A percentile compares a stretch with the other conserved stretches of the same genome.
These are phyloP conservation scores for Bettongia penicillata DNA, from an alignment of 2,113 vertebrate species.

Conservation along the genomic window DNA sequence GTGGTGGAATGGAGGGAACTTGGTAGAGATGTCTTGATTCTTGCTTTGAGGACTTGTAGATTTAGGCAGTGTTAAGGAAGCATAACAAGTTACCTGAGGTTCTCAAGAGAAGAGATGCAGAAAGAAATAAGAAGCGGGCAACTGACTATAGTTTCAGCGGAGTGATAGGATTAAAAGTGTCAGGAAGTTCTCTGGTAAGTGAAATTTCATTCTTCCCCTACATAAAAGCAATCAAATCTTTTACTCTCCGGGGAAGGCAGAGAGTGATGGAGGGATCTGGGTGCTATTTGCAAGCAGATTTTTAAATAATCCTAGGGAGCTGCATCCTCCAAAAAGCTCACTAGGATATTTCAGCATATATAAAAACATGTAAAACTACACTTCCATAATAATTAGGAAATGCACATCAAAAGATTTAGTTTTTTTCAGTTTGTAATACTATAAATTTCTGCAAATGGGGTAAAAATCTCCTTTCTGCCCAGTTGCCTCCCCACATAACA, in stretches of 20 bases:
- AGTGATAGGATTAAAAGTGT: not conserved
- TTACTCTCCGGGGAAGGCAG: not conserved
- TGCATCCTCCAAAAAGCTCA: not conserved
- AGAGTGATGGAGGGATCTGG: not conserved
- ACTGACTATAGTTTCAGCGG: conserved; percentile 77
- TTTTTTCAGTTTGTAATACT: not conserved
- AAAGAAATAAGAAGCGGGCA: conserved; percentile 76
- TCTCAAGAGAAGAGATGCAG: conserved; percentile 87
- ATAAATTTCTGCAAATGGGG: not conserved
- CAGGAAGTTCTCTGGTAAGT: no score
- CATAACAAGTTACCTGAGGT: conserved; percentile 80
- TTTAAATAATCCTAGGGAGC: not conserved
- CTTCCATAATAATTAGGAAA: not conserved
- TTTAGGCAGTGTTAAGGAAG: conserved; percentile 77
- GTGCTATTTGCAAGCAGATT: not conserved
- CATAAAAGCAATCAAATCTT: not conserved
- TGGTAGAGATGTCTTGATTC: conserved; percentile 40
- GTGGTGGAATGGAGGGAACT: conserved; percentile 71
- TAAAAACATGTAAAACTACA: not conserved
- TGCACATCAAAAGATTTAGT: no score
- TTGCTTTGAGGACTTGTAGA: conserved; percentile 71
- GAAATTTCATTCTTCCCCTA: not conserved
- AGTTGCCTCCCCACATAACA: not conserved
- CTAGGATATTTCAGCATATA: not conserved
- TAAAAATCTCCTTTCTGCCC: not conserved